Base-by-base conservation (phyloP, 2,888 invertebrate genomes). In the Lamellibrachia columna region DNA sequence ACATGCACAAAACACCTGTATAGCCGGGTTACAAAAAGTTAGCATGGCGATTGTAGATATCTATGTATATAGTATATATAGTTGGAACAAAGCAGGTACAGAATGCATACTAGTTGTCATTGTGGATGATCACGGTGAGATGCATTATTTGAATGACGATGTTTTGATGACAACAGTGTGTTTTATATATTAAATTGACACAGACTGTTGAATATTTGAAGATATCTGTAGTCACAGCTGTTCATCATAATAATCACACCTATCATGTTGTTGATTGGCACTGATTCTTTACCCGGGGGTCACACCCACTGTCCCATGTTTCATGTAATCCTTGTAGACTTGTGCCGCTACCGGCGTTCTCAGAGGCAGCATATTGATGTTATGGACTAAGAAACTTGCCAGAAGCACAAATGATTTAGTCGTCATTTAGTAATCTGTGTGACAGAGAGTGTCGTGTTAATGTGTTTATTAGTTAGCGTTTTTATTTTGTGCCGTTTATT, bases 61-160 rank as follows among this genome's bases (percentile, higher is more conserved):
- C 75, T 75, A 75, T 75, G 75, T 75, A 75, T 75, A 75, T 75
- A 75, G 75, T 75, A 75, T 75, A 75, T 75, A 75, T 75, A 75
- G 75, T 75, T 75, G 75, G 75, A 75, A 75, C 75, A 75, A 75
- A 22, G 75, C 75, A 75, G 75, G 75, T 75, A 75, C 40, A 40
- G 40, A 40, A 75, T 15, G 75, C 22, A 75, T 75, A 75, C 75
- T 75, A 75, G 75, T 11, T 75, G 75, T 75, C 75, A 22, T 22
- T 22, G 75, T 75, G 75, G 15, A 9, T 60, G 60, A 75, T 75
- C 22, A 15, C 75, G 75, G 75, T 22, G 60, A 60, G 75, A 75
- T 75, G 75, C n/a, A 22, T 15, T 75, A 22, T 75, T 75, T 22
- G 75, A 75, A 75, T 75, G 75, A n/a, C 75, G 75, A 22, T 22